Percentiles rank a stretch among this genome's conserved stretches.
Evolutionary conservation across 1,140 invertebrate species (phyloP).

Genomic region (Diorhabda elongata): DNA sequence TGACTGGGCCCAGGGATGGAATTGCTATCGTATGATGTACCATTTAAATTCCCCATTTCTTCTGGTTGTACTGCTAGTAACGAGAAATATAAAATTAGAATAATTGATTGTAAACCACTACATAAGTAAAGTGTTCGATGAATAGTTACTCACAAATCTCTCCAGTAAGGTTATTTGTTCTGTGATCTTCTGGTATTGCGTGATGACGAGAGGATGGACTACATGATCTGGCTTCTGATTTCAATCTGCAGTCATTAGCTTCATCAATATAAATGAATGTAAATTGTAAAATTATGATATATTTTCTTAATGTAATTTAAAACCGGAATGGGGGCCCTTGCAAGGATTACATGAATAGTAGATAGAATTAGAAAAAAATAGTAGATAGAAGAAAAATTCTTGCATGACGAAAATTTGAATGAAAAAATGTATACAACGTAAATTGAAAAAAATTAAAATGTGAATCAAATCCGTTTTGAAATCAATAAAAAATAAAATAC

Average conservation of each 20-base stretch:
- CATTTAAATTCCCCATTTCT: conserved; percentile 2
- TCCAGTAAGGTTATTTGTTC: too few species aligned
- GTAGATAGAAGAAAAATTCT: neutral
- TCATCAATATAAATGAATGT: too few species aligned
- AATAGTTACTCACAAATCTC: too few species aligned
- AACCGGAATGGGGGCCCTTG: neutral
- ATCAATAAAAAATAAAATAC: neutral
- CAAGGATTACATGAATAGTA: neutral
- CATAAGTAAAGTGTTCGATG: too few species aligned
- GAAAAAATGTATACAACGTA: too few species aligned
- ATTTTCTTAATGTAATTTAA: conserved; percentile 3
- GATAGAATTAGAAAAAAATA: neutral
- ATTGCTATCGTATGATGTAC: neutral
- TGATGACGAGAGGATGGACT: neutral
- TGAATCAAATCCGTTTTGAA: too few species aligned
- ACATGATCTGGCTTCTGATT: conserved; percentile 2
- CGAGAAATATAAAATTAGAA: too few species aligned
- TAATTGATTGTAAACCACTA: too few species aligned
- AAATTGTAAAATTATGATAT: neutral
- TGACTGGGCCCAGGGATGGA: too few species aligned
- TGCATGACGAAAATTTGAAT: too few species aligned
- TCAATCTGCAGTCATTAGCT: neutral
- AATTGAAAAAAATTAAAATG: too few species aligned
- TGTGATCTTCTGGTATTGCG: too few species aligned
- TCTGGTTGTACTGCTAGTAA: neutral